A percentile compares a stretch with the other conserved stretches of the same genome.
Conservation (phyloP, 2,113 vertebrate genomes). For the Amphilophus citrinellus region DNA sequence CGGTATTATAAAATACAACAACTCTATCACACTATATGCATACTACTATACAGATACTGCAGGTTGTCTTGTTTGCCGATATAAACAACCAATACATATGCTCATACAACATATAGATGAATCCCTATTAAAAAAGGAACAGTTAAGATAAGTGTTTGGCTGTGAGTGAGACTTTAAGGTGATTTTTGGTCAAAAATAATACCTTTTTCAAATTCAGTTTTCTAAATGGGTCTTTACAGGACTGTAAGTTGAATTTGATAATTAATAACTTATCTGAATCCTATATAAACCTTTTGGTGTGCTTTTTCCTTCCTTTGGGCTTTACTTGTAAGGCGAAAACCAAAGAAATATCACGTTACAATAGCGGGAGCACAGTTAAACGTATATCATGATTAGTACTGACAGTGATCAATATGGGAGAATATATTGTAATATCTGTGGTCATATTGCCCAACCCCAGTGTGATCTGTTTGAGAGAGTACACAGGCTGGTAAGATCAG, state of each 20-base stretch:
- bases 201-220: neutral
- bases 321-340: constrained; percentile 20
- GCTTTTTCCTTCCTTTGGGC: neutral
- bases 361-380: constrained; percentile 26
- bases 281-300: neutral
- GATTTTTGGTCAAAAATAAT: neutral
- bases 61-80: too few relatives aligned
- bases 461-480: constrained; percentile 72
- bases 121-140: neutral
- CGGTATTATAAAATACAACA: neutral
- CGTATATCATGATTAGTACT: constrained; percentile 40
- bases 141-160: too few relatives aligned
- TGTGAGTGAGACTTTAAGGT: too few relatives aligned
- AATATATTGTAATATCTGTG: constrained; percentile 70
- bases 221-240: neutral
- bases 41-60: too few relatives aligned
- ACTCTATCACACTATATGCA: too few relatives aligned
- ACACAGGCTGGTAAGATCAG: constrained; percentile 67
- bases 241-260: constrained; percentile 17
- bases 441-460: constrained; percentile 58
- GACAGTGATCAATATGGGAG: constrained; percentile 67
- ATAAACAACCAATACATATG: neutral
- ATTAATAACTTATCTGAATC: constrained; percentile 15
- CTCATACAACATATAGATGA: neutral
- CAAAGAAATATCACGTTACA: constrained; percentile 11